phyloP scores from a whole-genome alignment of 2,888 invertebrate species.

The Therioaphis trifolii region DNA sequence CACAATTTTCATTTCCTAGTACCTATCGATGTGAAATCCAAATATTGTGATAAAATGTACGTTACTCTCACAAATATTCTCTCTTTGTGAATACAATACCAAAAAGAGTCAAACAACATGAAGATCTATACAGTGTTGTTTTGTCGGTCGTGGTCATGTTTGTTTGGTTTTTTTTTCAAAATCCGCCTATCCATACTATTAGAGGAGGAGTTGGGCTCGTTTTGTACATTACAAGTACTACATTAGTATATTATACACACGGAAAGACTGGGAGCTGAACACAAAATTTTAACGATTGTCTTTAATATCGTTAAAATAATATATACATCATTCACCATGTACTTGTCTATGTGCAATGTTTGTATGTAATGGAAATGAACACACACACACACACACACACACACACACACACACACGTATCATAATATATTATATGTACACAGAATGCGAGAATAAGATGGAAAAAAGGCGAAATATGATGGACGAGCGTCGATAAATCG shows the following conservation, averaged over 20 bases:
- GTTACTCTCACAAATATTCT: too few species aligned
- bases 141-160: too few species aligned
- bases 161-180: too few species aligned
- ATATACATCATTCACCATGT: not conserved
- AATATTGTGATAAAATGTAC: too few species aligned
- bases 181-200: too few species aligned
- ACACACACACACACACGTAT: not conserved
- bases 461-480: constrained; percentile 47
- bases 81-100: too few species aligned
- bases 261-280: constrained; percentile 32
- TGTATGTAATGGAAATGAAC: not conserved
- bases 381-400: not conserved
- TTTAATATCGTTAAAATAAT: constrained; percentile 52
- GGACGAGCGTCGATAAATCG: constrained; percentile 57
- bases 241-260: not conserved
- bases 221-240: too few species aligned
- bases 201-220: not conserved
- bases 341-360: not conserved
- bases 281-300: constrained; percentile 47
- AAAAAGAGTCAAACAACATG: too few species aligned
- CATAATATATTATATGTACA: not conserved
- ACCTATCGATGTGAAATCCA: too few species aligned
- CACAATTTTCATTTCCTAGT: too few species aligned
- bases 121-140: too few species aligned
- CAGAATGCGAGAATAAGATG: not conserved